Conservation (phyloP, 1,140 invertebrate species). For the Reticulitermes speratus region DNA sequence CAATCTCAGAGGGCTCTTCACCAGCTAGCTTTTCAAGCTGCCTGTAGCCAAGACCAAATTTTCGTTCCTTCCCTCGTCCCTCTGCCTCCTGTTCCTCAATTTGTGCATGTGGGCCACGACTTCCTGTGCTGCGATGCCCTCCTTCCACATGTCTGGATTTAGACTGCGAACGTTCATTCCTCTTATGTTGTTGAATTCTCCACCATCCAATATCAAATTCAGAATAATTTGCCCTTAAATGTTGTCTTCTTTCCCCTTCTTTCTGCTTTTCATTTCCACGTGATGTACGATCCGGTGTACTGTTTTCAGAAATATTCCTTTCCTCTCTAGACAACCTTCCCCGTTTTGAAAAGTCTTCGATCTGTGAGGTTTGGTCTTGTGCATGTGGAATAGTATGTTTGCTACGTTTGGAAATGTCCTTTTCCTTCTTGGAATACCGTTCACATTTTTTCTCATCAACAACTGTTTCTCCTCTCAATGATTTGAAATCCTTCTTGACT, state of each 20-base stretch:
- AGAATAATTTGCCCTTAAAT: background rate
- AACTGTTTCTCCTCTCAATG: background rate
- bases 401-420: background rate
- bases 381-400: background rate
- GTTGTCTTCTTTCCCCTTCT: background rate
- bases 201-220: background rate
- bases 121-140: background rate
- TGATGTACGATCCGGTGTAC: background rate
- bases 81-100: background rate
- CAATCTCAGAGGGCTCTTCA: constrained; percentile 33
- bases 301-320: background rate
- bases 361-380: background rate
- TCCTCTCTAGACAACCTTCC: background rate
- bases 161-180: background rate
- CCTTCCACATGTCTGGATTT: background rate
- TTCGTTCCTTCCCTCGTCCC: background rate
- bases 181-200: background rate
- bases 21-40: constrained; percentile 35
- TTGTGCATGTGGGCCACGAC: too few relatives aligned
- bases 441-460: background rate
- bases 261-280: too few relatives aligned
- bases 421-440: background rate
- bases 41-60: constrained; percentile 34
- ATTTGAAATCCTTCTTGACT: background rate
- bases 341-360: background rate